These are phyloP conservation scores for Epizoanthus illoricatus DNA, from an alignment of 92 coral and sea anemone species.

Conservation along the genomic window DNA sequence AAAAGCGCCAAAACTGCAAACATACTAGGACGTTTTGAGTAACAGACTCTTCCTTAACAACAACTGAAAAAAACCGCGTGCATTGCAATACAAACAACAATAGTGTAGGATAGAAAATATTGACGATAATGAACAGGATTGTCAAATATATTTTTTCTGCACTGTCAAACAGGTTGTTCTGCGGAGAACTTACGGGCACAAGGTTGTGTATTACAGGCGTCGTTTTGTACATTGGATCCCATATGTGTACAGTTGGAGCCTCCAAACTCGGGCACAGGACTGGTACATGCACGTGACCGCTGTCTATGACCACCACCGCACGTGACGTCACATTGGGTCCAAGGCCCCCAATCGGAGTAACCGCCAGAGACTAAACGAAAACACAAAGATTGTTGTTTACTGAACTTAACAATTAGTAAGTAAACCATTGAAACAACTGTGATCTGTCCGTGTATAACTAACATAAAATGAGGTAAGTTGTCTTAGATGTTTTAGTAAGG, in stretches of 20 bases:
- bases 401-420: neutral
- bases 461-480: too few relatives aligned
- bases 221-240: constrained; percentile 75
- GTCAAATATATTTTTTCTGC: neutral
- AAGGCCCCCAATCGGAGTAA: constrained; percentile 91
- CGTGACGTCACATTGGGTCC: constrained; percentile 96
- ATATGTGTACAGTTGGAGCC: constrained; percentile 79
- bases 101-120: too few relatives aligned
- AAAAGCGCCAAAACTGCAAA: neutral
- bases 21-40: neutral
- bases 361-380: constrained; percentile 76
- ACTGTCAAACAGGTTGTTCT: neutral
- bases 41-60: neutral
- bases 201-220: constrained; percentile 83
- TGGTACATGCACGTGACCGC: constrained; percentile 96
- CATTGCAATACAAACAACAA: too few relatives aligned
- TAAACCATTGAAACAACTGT: too few relatives aligned
- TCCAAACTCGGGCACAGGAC: constrained; percentile 90
- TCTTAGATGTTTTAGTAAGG: too few relatives aligned
- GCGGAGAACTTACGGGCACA: constrained; percentile 74
- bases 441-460: too few relatives aligned
- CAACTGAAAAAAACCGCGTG: neutral
- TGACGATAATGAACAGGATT: neutral
- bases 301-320: constrained; percentile 95
- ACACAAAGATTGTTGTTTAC: neutral